These are phyloP conservation scores for Lethrus apterus DNA, from an alignment of 1,140 invertebrate species.

Conservation along the genomic window DNA sequence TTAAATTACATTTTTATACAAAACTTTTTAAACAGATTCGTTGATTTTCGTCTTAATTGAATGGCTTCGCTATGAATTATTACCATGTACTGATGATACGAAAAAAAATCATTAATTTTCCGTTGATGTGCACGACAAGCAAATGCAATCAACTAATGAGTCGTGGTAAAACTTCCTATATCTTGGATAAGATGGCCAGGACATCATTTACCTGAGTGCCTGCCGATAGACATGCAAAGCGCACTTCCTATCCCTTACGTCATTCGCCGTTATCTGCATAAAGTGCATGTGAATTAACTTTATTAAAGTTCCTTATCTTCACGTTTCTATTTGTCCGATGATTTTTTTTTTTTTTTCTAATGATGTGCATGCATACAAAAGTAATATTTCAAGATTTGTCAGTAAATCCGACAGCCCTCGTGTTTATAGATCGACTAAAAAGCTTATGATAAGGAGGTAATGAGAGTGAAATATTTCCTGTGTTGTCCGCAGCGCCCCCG, in stretches of 20 bases:
- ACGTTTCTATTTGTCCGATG: not conserved
- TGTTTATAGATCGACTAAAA: constrained; percentile 35
- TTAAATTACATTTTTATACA: no score
- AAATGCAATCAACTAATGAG: constrained; percentile 24
- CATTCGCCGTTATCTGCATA: constrained; percentile 3
- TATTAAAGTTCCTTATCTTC: constrained; percentile 12
- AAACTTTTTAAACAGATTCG: no score
- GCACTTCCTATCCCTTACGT: constrained; percentile 17
- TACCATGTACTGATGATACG: no score
- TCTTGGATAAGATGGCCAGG: constrained; percentile 16
- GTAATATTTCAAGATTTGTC: constrained; percentile 32
- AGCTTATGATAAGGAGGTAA: constrained; percentile 34
- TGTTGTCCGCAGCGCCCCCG: constrained; percentile 22
- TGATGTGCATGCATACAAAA: constrained; percentile 17
- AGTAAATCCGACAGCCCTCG: constrained; percentile 16
- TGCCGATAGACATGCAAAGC: constrained; percentile 23
- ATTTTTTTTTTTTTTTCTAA: constrained; percentile 7
- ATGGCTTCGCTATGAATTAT: no score
- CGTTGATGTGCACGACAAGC: constrained; percentile 9
- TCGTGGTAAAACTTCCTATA: constrained; percentile 19
- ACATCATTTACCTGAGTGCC: constrained; percentile 25
- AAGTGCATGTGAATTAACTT: constrained; percentile 15
- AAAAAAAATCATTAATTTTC: no score
- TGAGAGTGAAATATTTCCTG: constrained; percentile 29
- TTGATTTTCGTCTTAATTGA: no score